Conservation (phyloP, 2,888 invertebrate genomes). For the Mythimna impura region DNA sequence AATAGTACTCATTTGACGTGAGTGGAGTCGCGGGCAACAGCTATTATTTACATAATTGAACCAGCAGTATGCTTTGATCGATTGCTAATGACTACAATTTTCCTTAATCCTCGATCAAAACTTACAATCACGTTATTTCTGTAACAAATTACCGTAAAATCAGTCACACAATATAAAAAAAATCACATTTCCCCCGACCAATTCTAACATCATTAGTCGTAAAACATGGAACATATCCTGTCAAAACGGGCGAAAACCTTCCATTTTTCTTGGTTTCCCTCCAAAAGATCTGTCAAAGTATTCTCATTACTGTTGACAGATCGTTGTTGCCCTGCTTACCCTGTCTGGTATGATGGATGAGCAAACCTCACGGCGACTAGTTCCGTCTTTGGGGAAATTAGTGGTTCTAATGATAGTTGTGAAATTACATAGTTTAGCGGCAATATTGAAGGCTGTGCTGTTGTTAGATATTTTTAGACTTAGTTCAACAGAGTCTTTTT, state of each 20-base stretch:
- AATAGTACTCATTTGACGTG: no score
- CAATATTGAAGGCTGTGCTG: background rate
- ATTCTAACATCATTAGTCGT: slow-evolving; percentile 21
- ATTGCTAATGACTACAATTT: background rate
- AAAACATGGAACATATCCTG: slow-evolving; percentile 35
- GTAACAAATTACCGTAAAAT: slow-evolving; percentile 10
- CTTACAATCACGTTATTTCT: background rate
- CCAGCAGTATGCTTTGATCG: background rate
- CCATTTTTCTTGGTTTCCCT: slow-evolving; percentile 62
- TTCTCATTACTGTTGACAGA: slow-evolving; percentile 78
- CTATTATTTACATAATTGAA: background rate
- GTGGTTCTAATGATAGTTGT: slow-evolving; percentile 38
- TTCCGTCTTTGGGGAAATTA: slow-evolving; percentile 42
- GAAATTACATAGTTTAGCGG: slow-evolving; percentile 9
- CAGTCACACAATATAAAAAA: slow-evolving; percentile 13
- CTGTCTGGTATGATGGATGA: slow-evolving; percentile 73
- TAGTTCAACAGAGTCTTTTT: background rate
- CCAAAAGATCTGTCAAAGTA: slow-evolving; percentile 69
- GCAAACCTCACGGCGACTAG: slow-evolving; percentile 56
- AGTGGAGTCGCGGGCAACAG: no score
- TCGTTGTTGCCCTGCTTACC: slow-evolving; percentile 65
- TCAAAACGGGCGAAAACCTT: slow-evolving; percentile 31
- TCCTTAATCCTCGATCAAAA: background rate
- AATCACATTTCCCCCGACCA: background rate
- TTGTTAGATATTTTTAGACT: background rate